These are phyloP conservation scores for Dorcus parallelipipedus DNA, from an alignment of 2,888 invertebrate genomes.

Conservation along the genomic window DNA sequence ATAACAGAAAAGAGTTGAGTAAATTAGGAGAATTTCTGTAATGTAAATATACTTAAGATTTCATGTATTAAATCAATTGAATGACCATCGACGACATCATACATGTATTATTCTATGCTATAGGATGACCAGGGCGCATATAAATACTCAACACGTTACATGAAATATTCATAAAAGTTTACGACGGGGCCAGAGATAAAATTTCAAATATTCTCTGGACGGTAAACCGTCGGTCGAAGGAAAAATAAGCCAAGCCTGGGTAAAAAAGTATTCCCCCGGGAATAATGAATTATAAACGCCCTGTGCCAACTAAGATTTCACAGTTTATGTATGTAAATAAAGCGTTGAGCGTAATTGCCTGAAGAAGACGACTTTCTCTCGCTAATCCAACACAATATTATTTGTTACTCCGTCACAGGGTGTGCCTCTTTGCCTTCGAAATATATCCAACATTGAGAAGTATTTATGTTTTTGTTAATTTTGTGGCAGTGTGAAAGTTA, in stretches of 20 bases:
- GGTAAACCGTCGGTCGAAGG: neutral
- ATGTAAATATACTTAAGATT: no score
- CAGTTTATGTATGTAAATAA: slow-evolving; percentile 3
- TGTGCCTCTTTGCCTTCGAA: no score
- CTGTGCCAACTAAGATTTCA: neutral
- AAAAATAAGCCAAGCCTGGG: neutral
- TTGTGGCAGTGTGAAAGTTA: no score
- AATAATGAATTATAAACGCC: slow-evolving; percentile 10
- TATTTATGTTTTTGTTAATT: no score
- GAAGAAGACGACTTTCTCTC: slow-evolving; percentile 9
- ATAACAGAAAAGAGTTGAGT: no score
- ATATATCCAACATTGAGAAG: no score
- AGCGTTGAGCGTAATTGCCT: slow-evolving; percentile 8
- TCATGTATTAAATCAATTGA: no score
- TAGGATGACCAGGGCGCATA: slow-evolving; percentile 8
- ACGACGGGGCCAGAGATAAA: slow-evolving; percentile 22
- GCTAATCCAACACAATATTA: neutral
- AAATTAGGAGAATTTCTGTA: no score
- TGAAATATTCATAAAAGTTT: slow-evolving; percentile 29
- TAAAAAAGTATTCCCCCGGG: slow-evolving; percentile 4
- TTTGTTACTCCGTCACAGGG: neutral
- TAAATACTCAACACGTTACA: slow-evolving; percentile 20
- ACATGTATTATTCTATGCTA: neutral
- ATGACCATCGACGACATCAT: no score
- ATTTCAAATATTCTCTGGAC: slow-evolving; percentile 18